Conservation (phyloP, 1,140 invertebrate species). For the Radopholus similis region DNA sequence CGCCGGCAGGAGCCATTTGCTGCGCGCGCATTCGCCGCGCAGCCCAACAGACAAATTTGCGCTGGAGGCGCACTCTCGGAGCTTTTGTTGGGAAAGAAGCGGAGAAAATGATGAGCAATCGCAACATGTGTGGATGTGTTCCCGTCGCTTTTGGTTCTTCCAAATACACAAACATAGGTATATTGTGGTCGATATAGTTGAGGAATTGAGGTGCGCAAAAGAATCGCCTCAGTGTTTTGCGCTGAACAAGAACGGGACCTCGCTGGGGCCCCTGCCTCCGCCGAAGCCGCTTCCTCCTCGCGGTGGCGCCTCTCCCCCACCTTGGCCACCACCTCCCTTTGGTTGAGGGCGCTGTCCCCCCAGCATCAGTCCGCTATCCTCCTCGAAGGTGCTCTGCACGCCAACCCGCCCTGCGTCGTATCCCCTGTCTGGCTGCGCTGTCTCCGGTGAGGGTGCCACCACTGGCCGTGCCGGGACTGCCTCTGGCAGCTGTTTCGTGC, state of each 20-base stretch:
- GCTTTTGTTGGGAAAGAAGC: too few relatives aligned
- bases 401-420: not conserved
- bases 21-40: too few relatives aligned
- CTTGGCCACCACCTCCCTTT: not conserved
- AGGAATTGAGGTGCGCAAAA: not conserved
- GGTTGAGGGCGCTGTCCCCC: not conserved
- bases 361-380: conserved; percentile 3
- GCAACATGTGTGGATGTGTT: too few relatives aligned
- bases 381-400: conserved; percentile 6
- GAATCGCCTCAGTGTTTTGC: not conserved
- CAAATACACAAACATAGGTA: not conserved
- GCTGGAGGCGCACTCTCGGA: too few relatives aligned
- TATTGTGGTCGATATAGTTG: not conserved
- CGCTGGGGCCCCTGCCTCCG: not conserved
- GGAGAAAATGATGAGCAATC: too few relatives aligned
- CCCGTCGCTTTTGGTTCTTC: not conserved
- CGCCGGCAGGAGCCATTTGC: not conserved
- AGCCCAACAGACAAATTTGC: too few relatives aligned
- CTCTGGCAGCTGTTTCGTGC: not conserved
- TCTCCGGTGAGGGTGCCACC: too few relatives aligned
- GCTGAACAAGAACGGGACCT: not conserved
- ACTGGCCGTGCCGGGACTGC: not conserved
- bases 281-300: not conserved
- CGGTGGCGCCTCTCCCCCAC: not conserved
- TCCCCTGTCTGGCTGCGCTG: not conserved